Evolutionary conservation across 2,113 vertebrate genomes (phyloP), one percentile per base, ranked within the genome.

Genomic region (Anguilla japonica): DNA sequence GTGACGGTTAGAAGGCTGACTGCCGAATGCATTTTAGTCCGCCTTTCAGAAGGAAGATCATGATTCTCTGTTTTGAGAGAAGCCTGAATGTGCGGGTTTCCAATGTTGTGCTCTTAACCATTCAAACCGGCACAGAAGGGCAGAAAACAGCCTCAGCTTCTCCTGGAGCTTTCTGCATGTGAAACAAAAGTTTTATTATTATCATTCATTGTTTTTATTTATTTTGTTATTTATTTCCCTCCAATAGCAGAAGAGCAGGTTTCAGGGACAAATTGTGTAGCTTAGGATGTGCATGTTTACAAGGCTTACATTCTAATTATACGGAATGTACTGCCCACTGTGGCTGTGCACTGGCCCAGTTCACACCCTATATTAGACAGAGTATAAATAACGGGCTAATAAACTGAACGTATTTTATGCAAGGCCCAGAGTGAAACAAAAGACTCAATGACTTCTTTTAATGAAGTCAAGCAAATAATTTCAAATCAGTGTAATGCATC

Each of bases 401-500:
- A 87, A 87, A 87, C 71, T n/a, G 34, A 83, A 79, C 40, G 86
- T 39, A 41, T 67, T 20, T 80, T 79, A 83, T 79, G 81, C 16
- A 41, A 7, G 67, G 63, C 84, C 87, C 29, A 71, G 34, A 78
- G 87, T 80, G 80, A 83, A 81, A 88, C 75, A 83, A 85, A 80
- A 39, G 39, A 56, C n/a, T 75, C 71, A 34, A 34, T 75, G 71
- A n/a, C 71, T 75, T 75, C n/a, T 75, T 34, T 84, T 88, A 85
- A 88, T 85, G 79, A 81, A 84, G 84, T 85, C 87, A 75, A 85
- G 79, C 71, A 53, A 80, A 81, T 85, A 84, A 39, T 88, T 88
- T 78, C 67, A 88, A 53, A 88, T 83, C 46, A 57, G 29, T 22
- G 43, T 78, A 57, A 85, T 71, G 79, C 80, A 83, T 82, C 84